Base-by-base conservation (phyloP, 2,888 invertebrate species). In the Ephialtes manifestator region DNA sequence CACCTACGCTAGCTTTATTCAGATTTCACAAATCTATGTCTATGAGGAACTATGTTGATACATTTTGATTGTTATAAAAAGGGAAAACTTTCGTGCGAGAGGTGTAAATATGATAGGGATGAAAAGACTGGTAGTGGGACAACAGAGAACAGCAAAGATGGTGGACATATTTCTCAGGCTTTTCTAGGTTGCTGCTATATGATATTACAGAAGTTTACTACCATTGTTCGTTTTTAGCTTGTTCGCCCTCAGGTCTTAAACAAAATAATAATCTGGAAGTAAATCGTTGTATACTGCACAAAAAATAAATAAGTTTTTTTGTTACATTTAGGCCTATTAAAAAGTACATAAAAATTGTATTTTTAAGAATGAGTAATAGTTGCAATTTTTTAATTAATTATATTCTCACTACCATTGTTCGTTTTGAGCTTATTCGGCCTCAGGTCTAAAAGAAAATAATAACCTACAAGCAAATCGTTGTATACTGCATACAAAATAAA, bases 101-200 rank as follows among this genome's bases (percentile, higher is more conserved):
- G 68, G 51, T 71, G 63, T 24, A 70, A 71, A 71, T 51, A 71
- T 71, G 60, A 79, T 24, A 63, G 53, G 43, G 72, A 51, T 51
- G 53, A 72, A 72, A 63, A 80, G 65, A 48, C 71, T 43, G 53
- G 20, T 11, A 20, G 51, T 43, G 51, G 35, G 18, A 39, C 43
- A 51, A 53, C 53, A 31, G 46, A 51, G 15, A 39, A 55, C 51
- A 43, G 51, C 39, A 2, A 43, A 39, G 43, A 63, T 63, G 53
- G 72, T 43, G 28, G 20, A 53, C 31, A 24, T 43, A 65, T 70
- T 28, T 28, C 71, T 55, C 60, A 11, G 60, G 60, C 39, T 65
- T 71, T 53, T 65, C 39, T 18, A 7, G 15, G n/a, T 48, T 39
- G 11, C 24, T n/a, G n/a, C n/a, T n/a, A n/a, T n/a, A n/a, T 46